Evolutionary conservation across 2,888 invertebrate genomes (phyloP), one percentile per base, ranked within the genome.

Genomic region (Agrilus mali): DNA sequence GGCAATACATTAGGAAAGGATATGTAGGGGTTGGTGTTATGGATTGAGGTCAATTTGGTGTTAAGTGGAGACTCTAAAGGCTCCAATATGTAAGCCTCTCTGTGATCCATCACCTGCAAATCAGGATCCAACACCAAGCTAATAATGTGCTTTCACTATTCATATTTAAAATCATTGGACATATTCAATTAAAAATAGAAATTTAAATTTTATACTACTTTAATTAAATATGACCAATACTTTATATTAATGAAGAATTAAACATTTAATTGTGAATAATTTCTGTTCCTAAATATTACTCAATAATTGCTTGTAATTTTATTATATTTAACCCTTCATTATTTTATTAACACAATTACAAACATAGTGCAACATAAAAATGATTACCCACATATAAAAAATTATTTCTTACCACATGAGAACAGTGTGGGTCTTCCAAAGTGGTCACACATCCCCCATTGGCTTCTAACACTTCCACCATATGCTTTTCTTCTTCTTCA

Each of bases 401-500:
- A 35, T 8, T 5, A 17, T 22, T 41, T 77, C 86, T 84, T 73
- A 96, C 93, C 66, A 95, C 82, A 70, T 96, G 95, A 36, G 92
- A 88, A 65, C 89, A 90, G 60, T 79, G 77, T 15, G 83, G 76
- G 73, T 92, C 89, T 55, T 86, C 86, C 51, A 82, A 71, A 36
- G 78, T 77, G 47, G 84, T 79, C 47, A 80, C 75, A 49, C 81
- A 80, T 44, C 90, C 92, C 58, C 88, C 89, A 69, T 94, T 93
- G 60, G 82, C 80, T 55, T 81, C 73, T 46, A 94, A 75, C 53
- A 93, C 80, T 61, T 93, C 90, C 47, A 82, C 81, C 93, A 95
- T 94, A 63, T 94, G 92, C 59, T 79, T 79, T 60, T 84, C 82
- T 66, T 95, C 95, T 56, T 92, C 90, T 47, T 81, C 80, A 3